Evolutionary conservation across 2,888 invertebrate species (phyloP), one percentile per base, ranked within the genome.

Genomic region (Yponomeuta plumbellus): DNA sequence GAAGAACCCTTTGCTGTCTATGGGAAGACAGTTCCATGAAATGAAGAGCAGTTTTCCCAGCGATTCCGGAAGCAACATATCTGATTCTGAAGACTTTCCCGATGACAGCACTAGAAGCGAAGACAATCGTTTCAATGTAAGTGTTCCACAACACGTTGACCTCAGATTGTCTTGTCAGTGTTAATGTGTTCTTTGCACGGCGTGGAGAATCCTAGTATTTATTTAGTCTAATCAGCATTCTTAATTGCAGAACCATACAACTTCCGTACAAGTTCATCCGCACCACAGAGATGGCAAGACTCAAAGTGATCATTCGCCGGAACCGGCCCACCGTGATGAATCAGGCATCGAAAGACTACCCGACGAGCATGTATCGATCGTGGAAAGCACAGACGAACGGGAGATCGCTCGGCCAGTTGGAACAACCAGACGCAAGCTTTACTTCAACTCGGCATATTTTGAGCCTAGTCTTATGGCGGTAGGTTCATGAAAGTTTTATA

Each of bases 361-460:
- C 1, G 95, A 96, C 76, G 97, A 96, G 80, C 96, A 97, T 78
- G 96, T 97, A 11, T 95, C 96, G 1, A 96, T 97, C 67, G 94
- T 96, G 11, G 97, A 97, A 84, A 96, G 96, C 6, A 92, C 94
- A 70, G 95, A 95, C 69, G 95, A 95, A 65, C 88, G 94, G 68
- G 92, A 94, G 71, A 95, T 95, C 71, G 88, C 94, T 11, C 89
- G 93, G 73, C 93, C 94, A 13, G 93, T 94, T 69, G 96, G 95
- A 13, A 94, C 94, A 34, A 94, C 95, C 0, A 91, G 97, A 66
- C 92, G 95, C 71, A 97, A 97, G 77, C 89, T 97, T 2, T 97
- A 97, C 79, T 97, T 97, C 77, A 97, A 97, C 81, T 97, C 97
- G 0, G 97, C 97, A 10, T 98, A 97, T 80, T 97, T 98, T 77